These are phyloP conservation scores for Falco berigora DNA, from an alignment of 2,797 vertebrate genomes.

Conservation along the genomic window DNA sequence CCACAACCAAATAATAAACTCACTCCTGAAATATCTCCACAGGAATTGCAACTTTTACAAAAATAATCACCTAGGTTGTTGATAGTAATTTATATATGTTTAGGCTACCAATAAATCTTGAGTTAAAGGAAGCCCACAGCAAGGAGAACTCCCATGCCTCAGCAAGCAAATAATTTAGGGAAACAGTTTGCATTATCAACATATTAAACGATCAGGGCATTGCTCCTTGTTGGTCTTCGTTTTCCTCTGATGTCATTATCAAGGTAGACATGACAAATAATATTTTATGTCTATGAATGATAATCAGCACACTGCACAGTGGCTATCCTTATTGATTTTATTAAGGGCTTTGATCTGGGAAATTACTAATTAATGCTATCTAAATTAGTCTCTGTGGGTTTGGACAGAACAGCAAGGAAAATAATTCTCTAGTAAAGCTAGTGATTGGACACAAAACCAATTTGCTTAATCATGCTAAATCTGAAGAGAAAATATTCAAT, in stretches of 20 bases:
- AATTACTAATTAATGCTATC: conserved; percentile 54
- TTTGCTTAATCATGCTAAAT: conserved; percentile 48
- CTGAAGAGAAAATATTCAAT: conserved; percentile 57
- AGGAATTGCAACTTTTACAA: not conserved
- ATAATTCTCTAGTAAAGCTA: not conserved
- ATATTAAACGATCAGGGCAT: not conserved
- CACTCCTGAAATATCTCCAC: not conserved
- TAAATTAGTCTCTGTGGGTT: conserved; percentile 32
- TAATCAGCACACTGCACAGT: not conserved
- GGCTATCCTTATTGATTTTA: conserved; percentile 43
- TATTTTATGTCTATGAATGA: conserved; percentile 22
- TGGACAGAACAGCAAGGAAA: conserved; percentile 22
- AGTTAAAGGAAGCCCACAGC: not conserved
- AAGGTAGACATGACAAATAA: conserved; percentile 28
- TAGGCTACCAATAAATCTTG: not conserved
- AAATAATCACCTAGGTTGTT: not conserved
- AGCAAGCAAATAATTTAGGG: not conserved
- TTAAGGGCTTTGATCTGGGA: conserved; percentile 53
- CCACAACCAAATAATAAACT: not conserved
- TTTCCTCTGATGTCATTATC: not conserved
- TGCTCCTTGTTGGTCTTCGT: not conserved
- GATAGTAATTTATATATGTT: not conserved
- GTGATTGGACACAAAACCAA: not conserved
- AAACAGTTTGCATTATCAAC: not conserved
- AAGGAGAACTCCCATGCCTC: not conserved